Evolutionary conservation across 2,113 vertebrate genomes (phyloP), one percentile per base, ranked within the genome.

Genomic region (Thalassarche chlororhynchos): DNA sequence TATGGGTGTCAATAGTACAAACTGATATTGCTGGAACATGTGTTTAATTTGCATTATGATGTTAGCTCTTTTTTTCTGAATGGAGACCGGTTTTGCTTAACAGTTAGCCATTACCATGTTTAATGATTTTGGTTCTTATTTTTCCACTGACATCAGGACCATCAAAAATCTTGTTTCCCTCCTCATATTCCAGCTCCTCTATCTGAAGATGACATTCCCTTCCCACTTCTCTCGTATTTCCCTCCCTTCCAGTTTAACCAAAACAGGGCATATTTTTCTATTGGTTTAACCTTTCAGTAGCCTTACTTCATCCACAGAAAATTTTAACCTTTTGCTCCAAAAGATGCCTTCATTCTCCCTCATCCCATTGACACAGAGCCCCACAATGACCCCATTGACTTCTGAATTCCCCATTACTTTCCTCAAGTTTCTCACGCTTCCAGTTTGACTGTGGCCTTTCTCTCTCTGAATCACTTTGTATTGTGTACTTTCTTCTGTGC

Each of bases 321-420:
- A 91, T 93, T 38, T 49, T 90, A 90, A 96, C 84, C 66, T 96
- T 97, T 97, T 86, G 62, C n/a, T 93, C 87, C 55, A 77, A 90
- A 83, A 62, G 62, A 64, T 83, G 85, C 82, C 54, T 83, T 91
- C 71, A 60, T 86, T 89, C 70, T 88, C 58, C 40, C 49, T 84
- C 62, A 58, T 83, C 71, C 20, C 25, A 2, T 77, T 83, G 64
- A 96, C 64, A 83, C 40, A 77, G 66, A 95, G 25, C 19, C 49
- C 71, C 42, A 96, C 90, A 96, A 91, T 93, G 82, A 92, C 58
- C 54, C 49, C 42, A 92, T 64, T 97, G 94, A 95, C 70, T 94
- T 93, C 23, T 51, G 62, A 94, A 96, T 93, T 94, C 78, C 60
- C 24, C 21, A n/a, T 87, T 70, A 74, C 32, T 87, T 91, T 72